Percentiles rank a stretch among this genome's conserved stretches.
phyloP scores from a whole-genome alignment of 2,113 vertebrate species.

The Murina feae region DNA sequence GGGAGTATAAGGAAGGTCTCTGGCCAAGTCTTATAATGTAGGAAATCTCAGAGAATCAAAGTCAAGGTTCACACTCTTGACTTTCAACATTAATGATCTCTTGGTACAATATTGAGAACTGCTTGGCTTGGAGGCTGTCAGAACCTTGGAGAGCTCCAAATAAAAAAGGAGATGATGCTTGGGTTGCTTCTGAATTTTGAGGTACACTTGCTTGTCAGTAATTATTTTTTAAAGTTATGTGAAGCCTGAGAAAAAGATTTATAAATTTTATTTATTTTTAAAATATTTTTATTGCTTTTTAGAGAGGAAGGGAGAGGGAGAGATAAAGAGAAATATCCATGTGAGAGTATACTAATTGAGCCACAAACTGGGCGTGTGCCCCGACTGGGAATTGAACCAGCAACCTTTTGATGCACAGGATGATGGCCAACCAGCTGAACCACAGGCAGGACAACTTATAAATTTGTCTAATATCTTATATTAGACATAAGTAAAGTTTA shows the following conservation, averaged over 20 bases:
- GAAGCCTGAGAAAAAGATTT: background rate
- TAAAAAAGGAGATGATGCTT: background rate
- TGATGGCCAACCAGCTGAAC: background rate
- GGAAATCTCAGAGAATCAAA: background rate
- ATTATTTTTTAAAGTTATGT: slow-evolving; percentile 5
- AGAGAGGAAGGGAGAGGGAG: background rate
- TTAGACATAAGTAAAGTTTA: background rate
- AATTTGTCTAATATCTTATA: slow-evolving; percentile 18
- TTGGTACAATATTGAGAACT: background rate
- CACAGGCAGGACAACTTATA: background rate
- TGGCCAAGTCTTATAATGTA: background rate
- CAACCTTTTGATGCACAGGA: background rate
- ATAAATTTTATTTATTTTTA: background rate
- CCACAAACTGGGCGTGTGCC: background rate
- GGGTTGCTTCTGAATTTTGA: slow-evolving; percentile 1
- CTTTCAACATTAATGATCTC: background rate
- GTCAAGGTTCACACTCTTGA: background rate
- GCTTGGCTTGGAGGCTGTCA: background rate
- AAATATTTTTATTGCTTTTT: background rate
- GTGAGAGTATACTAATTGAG: background rate
- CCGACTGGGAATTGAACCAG: background rate
- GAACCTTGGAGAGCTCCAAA: slow-evolving; percentile 69
- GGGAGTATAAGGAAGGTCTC: background rate
- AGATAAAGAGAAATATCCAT: background rate
- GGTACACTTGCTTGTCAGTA: background rate